Percentiles rank a stretch among this genome's conserved stretches.
Conservation (phyloP, 2,797 vertebrate species). For the Chromis chromis region DNA sequence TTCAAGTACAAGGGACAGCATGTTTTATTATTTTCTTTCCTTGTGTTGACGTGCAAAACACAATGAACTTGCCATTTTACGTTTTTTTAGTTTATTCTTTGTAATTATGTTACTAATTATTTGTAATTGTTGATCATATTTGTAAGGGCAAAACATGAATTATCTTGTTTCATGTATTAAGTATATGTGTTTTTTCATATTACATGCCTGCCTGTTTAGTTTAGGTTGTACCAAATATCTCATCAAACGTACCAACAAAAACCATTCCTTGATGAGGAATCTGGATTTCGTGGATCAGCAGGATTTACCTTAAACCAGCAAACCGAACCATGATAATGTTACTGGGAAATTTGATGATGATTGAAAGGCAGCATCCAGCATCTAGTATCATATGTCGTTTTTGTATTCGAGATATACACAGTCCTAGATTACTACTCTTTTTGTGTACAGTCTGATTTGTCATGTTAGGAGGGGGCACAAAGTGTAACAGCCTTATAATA, state of each 20-base stretch:
- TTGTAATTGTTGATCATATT: slow-evolving; percentile 74
- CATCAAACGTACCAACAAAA: slow-evolving; percentile 44
- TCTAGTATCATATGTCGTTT: slow-evolving; percentile 27
- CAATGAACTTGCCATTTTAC: slow-evolving; percentile 54
- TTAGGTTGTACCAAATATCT: slow-evolving; percentile 69
- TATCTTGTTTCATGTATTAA: slow-evolving; percentile 64
- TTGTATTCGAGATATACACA: slow-evolving; percentile 43
- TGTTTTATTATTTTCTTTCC: slow-evolving; percentile 41
- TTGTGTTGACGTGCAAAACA: slow-evolving; percentile 47
- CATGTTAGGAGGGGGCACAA: slow-evolving; percentile 27
- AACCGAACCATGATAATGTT: slow-evolving; percentile 43
- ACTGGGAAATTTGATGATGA: slow-evolving; percentile 35
- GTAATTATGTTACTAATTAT: slow-evolving; percentile 76
- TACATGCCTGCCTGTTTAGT: slow-evolving; percentile 57
- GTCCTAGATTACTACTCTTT: slow-evolving; percentile 19
- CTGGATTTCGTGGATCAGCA: slow-evolving; percentile 46
- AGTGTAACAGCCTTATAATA: slow-evolving; percentile 41
- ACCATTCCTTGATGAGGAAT: slow-evolving; percentile 47
- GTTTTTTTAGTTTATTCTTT: slow-evolving; percentile 64
- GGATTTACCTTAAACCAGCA: slow-evolving; percentile 47
- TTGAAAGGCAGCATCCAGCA: slow-evolving; percentile 35
- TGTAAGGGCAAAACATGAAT: slow-evolving; percentile 71
- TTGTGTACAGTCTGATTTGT: slow-evolving; percentile 41
- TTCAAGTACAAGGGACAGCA: slow-evolving; percentile 70
- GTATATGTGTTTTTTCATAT: slow-evolving; percentile 61